Conservation (phyloP, 2,797 vertebrate genomes). For the Aplochiton taeniatus region DNA sequence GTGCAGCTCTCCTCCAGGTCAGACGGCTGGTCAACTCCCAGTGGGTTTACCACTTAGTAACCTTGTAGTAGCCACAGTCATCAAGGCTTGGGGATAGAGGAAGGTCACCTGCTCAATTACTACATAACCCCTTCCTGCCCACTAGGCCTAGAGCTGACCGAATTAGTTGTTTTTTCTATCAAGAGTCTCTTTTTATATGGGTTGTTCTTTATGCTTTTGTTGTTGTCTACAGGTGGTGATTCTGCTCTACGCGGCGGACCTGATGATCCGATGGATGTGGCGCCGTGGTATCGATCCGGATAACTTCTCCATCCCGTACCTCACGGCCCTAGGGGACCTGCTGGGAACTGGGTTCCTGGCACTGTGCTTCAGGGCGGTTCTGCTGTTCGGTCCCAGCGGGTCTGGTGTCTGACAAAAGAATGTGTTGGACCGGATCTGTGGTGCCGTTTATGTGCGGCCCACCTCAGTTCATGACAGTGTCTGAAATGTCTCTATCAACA, state of each 20-base stretch:
- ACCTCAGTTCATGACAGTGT: conserved; percentile 17
- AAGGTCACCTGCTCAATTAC: no score
- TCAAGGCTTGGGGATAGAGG: no score
- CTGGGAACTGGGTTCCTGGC: conserved; percentile 85
- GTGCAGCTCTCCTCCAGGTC: conserved; percentile 80
- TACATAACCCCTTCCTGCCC: no score
- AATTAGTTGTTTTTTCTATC: no score
- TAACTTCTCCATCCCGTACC: conserved; percentile 89
- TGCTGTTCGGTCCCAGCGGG: conserved; percentile 34
- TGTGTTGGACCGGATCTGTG: background rate
- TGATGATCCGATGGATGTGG: conserved; percentile 84
- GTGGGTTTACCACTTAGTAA: no score
- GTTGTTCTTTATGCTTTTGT: no score
- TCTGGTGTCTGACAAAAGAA: conserved; percentile 40
- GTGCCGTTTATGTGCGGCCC: background rate
- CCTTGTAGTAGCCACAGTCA: no score
- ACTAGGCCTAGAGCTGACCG: no score
- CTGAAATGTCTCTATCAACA: conserved; percentile 11
- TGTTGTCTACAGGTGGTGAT: conserved; percentile 75
- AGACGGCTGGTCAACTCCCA: background rate
- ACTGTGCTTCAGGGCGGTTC: conserved; percentile 70
- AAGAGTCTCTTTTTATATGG: no score
- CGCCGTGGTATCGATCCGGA: conserved; percentile 82
- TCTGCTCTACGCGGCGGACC: conserved; percentile 77
- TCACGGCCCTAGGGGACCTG: conserved; percentile 88